Percentiles rank a stretch among this genome's conserved stretches.
Conservation (phyloP, 1,140 invertebrate species). For the Drosophila subobscura region DNA sequence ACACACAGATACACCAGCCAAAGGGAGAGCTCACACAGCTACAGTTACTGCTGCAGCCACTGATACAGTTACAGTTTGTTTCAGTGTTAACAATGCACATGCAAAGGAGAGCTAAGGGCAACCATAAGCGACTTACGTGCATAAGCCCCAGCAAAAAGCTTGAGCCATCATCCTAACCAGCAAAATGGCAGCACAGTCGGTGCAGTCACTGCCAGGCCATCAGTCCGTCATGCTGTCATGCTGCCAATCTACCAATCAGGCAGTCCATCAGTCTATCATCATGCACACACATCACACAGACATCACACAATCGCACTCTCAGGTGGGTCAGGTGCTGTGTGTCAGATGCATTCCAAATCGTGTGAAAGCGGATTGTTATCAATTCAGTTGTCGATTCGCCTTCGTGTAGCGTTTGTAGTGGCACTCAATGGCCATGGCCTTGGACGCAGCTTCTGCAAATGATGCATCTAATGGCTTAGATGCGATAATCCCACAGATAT, state of each 20-base stretch:
- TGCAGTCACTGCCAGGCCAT: conserved; percentile 16
- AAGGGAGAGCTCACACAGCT: conserved; percentile 3
- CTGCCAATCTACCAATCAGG: conserved; percentile 39
- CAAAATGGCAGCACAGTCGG: conserved; percentile 18
- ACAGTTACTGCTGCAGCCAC: conserved; percentile 12
- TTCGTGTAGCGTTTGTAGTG: conserved; percentile 16
- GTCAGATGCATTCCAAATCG: conserved; percentile 32
- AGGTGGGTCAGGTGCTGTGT: conserved; percentile 6
- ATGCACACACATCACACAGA: conserved; percentile 9
- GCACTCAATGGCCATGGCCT: too few relatives aligned
- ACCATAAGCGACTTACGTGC: conserved; percentile 80
- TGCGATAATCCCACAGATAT: conserved; percentile 43
- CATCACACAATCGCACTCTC: background rate
- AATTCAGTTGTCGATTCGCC: conserved; percentile 57
- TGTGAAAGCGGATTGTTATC: conserved; percentile 64
- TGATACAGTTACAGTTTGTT: conserved; percentile 37
- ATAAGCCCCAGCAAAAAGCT: conserved; percentile 68
- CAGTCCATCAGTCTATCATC: conserved; percentile 24
- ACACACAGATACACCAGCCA: conserved; percentile 21
- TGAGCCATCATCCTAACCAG: conserved; percentile 74
- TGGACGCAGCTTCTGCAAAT: background rate
- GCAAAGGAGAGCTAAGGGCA: conserved; percentile 54
- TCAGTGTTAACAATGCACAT: conserved; percentile 54
- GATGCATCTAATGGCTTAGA: conserved; percentile 40
- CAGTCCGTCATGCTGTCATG: conserved; percentile 25